Percentiles rank a stretch among this genome's conserved stretches.
Evolutionary conservation across 2,113 vertebrate species (phyloP).

Genomic region (Galbula dea): DNA sequence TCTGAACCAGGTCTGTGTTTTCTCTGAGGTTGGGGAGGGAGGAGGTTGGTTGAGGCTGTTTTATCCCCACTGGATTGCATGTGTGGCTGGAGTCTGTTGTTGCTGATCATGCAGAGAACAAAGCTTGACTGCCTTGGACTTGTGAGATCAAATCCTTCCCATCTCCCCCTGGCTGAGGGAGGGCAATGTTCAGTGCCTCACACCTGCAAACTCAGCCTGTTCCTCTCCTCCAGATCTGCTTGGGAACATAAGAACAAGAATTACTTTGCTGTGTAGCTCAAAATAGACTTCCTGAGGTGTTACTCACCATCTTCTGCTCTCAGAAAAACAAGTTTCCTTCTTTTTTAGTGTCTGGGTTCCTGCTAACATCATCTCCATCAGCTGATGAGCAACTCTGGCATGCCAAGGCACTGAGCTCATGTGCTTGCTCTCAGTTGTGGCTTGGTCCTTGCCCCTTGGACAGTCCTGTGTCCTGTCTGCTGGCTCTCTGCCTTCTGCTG

Average conservation of each 20-base stretch:
- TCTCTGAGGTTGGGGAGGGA: not conserved
- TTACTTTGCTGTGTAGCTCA: not conserved
- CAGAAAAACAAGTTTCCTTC: not conserved
- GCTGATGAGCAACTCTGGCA: not conserved
- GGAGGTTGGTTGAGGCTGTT: not conserved
- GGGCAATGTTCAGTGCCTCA: not conserved
- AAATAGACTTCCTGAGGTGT: not conserved
- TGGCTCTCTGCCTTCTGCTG: not conserved
- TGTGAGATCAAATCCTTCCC: not conserved
- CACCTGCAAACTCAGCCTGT: not conserved
- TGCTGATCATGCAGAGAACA: accelerated
- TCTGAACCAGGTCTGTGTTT: not conserved
- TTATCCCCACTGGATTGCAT: not conserved
- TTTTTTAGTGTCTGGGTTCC: not conserved
- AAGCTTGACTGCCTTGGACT: not conserved
- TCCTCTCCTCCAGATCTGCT: not conserved
- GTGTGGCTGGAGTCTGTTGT: not conserved
- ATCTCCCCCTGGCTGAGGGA: accelerated
- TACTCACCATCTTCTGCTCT: not conserved
- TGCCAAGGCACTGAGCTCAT: not conserved
- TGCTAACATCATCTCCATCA: not conserved
- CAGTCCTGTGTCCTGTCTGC: accelerated
- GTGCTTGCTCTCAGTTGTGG: not conserved
- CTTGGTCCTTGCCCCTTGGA: not conserved
- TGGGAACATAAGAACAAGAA: not conserved